phyloP scores from a whole-genome alignment of 2,888 invertebrate genomes.

The Drosophila borborema region DNA sequence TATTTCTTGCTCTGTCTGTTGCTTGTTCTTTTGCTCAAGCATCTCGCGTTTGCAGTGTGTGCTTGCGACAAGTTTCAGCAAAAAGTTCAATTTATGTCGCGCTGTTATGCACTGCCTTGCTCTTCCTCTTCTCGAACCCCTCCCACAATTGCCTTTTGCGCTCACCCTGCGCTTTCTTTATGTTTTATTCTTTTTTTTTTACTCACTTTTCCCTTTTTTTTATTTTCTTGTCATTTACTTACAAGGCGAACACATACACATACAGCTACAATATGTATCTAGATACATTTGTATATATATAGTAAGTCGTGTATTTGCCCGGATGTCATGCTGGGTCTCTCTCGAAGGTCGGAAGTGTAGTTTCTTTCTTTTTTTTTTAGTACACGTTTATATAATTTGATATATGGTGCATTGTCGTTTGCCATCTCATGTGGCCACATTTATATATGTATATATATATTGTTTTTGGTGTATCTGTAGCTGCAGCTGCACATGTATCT shows the following conservation, averaged over 20 bases:
- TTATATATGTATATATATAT: conserved; percentile 19
- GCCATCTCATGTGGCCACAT: conserved; percentile 64
- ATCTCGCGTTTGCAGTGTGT: conserved; percentile 30
- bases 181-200: conserved; percentile 52
- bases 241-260: conserved; percentile 49
- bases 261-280: conserved; percentile 15
- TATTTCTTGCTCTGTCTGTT: conserved; percentile 4
- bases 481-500: conserved; percentile 7
- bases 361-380: conserved; percentile 60
- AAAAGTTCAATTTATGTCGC: conserved; percentile 79
- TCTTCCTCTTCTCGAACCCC: neutral
- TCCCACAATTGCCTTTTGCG: neutral
- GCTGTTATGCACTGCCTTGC: conserved; percentile 59
- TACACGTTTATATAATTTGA: conserved; percentile 80
- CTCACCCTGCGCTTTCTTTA: conserved; percentile 60
- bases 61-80: conserved; percentile 58
- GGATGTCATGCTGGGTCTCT: conserved; percentile 76
- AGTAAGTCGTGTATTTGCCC: conserved; percentile 70
- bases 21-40: conserved; percentile 18
- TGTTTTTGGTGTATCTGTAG: conserved; percentile 32
- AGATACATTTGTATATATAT: conserved; percentile 27
- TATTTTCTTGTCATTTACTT: conserved; percentile 68
- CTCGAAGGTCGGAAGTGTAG: conserved; percentile 78
- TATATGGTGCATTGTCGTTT: conserved; percentile 78
- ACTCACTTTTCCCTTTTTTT: conserved; percentile 19